Percentiles rank a stretch among this genome's conserved stretches.
Conservation (phyloP, 1,140 invertebrate genomes). For the Goniozus legneri region DNA sequence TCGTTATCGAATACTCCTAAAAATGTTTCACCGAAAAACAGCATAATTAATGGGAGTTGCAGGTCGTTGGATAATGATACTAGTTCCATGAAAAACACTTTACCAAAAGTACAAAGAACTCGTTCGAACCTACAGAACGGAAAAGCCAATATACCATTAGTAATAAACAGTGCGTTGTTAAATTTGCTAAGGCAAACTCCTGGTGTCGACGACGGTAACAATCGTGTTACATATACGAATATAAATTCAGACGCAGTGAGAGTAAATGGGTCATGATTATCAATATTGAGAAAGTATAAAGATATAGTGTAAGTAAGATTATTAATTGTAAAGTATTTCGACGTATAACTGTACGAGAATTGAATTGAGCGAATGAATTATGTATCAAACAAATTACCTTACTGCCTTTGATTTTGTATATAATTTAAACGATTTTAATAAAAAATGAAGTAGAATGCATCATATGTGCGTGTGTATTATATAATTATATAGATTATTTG, state of each 20-base stretch:
- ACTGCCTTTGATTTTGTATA: too few species aligned
- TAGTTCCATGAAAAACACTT: conserved; percentile 15
- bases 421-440: too few species aligned
- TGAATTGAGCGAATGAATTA: too few species aligned
- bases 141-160: conserved; percentile 47
- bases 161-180: conserved; percentile 44
- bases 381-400: too few species aligned
- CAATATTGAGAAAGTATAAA: too few species aligned
- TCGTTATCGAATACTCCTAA: conserved; percentile 41
- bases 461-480: too few species aligned
- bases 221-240: conserved; percentile 45
- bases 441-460: too few species aligned
- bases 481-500: too few species aligned
- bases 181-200: conserved; percentile 45
- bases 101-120: conserved; percentile 37
- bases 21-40: conserved; percentile 28
- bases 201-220: conserved; percentile 35
- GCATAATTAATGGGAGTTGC: background rate
- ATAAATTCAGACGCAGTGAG: conserved; percentile 38
- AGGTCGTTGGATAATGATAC: too few species aligned
- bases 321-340: background rate
- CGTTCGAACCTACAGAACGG: conserved; percentile 39
- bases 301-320: too few species aligned
- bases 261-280: conserved; percentile 38
- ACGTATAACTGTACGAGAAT: background rate